A percentile compares a stretch with the other conserved stretches of the same genome.
phyloP scores from a whole-genome alignment of 2,888 invertebrate genomes.

The Ormia ochracea region DNA sequence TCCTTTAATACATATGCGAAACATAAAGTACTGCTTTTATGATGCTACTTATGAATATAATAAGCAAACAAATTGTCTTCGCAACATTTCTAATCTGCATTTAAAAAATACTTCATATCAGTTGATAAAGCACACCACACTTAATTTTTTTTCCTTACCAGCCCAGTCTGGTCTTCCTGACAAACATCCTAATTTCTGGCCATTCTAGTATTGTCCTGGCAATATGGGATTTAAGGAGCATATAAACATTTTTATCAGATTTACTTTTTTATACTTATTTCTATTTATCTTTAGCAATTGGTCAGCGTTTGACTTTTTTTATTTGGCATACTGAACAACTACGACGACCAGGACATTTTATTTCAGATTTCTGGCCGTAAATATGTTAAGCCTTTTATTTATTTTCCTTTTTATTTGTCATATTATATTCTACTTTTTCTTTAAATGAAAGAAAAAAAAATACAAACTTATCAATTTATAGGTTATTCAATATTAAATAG shows the following conservation, averaged over 20 bases:
- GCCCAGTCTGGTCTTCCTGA: neutral
- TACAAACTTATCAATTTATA: slow-evolving; percentile 43
- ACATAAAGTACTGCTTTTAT: neutral
- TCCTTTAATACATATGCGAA: neutral
- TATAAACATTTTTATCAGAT: slow-evolving; percentile 54
- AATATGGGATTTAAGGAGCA: slow-evolving; percentile 54
- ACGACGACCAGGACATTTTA: slow-evolving; percentile 12
- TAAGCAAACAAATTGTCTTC: neutral
- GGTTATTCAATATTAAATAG: slow-evolving; percentile 11
- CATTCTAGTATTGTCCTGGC: slow-evolving; percentile 53
- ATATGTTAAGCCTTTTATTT: slow-evolving; percentile 59
- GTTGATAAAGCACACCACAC: neutral
- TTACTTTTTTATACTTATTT: neutral
- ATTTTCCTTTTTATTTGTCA: slow-evolving; percentile 20
- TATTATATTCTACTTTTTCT: neutral
- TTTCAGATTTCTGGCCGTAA: slow-evolving; percentile 34
- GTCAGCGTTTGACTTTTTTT: slow-evolving; percentile 15
- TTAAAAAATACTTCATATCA: slow-evolving; percentile 32
- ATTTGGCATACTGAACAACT: neutral
- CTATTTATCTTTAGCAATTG: slow-evolving; percentile 19
- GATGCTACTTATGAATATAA: neutral
- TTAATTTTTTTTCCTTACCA: neutral
- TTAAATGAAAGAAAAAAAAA: neutral
- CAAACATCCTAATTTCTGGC: neutral
- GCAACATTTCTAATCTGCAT: neutral